A percentile compares a stretch with the other conserved stretches of the same genome.
Conservation (phyloP, 2,888 invertebrate genomes). For the Autographa pulchrina region DNA sequence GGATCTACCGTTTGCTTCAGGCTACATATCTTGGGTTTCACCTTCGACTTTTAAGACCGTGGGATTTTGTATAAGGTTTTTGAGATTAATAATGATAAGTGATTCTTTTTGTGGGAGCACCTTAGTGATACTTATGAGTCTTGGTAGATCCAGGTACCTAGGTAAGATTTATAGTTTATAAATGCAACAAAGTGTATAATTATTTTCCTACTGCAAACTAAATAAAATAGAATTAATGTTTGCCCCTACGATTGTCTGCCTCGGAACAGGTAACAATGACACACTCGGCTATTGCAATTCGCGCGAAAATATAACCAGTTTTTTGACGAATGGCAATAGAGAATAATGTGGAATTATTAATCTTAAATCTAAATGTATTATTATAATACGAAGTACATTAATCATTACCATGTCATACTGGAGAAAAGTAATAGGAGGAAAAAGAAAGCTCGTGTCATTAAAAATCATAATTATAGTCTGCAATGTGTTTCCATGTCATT, state of each 20-base stretch:
- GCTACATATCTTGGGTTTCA: conserved; percentile 82
- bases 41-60: conserved; percentile 84
- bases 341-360: not conserved
- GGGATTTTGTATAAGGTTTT: conserved; percentile 77
- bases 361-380: not conserved
- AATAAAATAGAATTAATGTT: not conserved
- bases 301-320: not conserved
- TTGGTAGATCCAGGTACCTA: conserved; percentile 5
- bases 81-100: conserved; percentile 78
- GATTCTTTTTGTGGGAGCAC: conserved; percentile 52
- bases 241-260: not conserved
- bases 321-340: not conserved
- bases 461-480: conserved; percentile 30
- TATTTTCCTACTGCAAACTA: not conserved
- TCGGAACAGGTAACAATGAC: not conserved
- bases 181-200: not conserved
- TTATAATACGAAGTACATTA: not conserved
- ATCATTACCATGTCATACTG: not conserved
- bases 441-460: conserved; percentile 25
- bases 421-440: not conserved
- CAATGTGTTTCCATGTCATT: conserved; percentile 31
- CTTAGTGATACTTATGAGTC: conserved; percentile 21
- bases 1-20: conserved; percentile 87
- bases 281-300: not conserved
- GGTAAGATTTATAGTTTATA: conserved; percentile 2